Conservation (phyloP, 1,140 invertebrate species). For the Drosophila sechellia region DNA sequence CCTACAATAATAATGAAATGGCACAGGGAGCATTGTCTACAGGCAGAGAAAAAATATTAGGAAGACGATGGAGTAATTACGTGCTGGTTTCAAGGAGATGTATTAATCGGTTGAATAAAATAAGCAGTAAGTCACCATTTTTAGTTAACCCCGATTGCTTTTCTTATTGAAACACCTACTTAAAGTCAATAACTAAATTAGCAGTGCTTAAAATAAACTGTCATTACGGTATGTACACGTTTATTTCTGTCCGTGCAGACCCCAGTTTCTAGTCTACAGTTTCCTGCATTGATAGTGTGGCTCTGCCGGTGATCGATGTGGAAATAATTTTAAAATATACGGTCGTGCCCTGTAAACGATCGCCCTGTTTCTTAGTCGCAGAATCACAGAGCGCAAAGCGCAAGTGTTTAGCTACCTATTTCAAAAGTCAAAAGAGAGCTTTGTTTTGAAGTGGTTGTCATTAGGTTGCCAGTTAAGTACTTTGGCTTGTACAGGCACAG, state of each 20-base stretch:
- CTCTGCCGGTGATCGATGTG: slow-evolving; percentile 77
- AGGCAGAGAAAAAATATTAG: neutral
- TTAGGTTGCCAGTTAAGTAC: slow-evolving; percentile 74
- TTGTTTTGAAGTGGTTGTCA: slow-evolving; percentile 74
- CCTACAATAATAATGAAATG: slow-evolving; percentile 79
- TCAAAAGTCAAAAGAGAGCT: neutral
- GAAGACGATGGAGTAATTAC: neutral
- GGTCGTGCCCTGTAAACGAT: slow-evolving; percentile 78
- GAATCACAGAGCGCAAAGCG: slow-evolving; percentile 11
- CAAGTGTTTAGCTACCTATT: slow-evolving; percentile 33
- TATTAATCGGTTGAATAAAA: no score
- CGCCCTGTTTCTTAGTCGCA: slow-evolving; percentile 38
- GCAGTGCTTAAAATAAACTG: neutral
- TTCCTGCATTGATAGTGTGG: slow-evolving; percentile 29
- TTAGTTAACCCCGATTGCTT: no score
- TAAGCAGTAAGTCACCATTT: no score
- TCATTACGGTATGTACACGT: neutral
- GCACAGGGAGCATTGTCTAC: slow-evolving; percentile 20
- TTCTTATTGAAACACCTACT: no score
- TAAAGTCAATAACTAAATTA: no score
- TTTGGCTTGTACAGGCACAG: slow-evolving; percentile 65
- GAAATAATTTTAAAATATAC: slow-evolving; percentile 84
- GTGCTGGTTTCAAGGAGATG: neutral
- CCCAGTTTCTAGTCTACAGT: slow-evolving; percentile 17
- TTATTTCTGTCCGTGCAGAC: slow-evolving; percentile 12